Conservation (phyloP, 2,888 invertebrate species). For the Papilio gigon region DNA sequence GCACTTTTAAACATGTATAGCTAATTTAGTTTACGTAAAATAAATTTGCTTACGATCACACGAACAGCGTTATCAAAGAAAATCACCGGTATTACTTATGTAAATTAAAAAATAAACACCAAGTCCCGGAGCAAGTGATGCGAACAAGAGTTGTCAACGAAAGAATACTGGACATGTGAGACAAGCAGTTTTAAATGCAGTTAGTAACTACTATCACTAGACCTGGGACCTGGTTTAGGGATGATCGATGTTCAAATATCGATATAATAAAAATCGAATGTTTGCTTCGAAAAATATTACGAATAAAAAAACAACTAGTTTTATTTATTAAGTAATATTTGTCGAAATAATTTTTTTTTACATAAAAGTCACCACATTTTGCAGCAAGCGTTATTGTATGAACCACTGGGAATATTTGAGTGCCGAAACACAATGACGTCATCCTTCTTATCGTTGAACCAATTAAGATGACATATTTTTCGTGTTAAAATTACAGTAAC, state of each 20-base stretch:
- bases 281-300: not conserved
- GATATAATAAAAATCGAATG: not conserved
- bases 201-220: not conserved
- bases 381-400: not conserved
- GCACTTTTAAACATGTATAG: conserved; percentile 57
- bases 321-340: not conserved
- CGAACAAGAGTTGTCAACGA: not conserved
- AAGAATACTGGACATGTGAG: conserved; percentile 38
- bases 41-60: conserved; percentile 53
- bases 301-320: not conserved
- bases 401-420: not conserved
- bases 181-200: conserved; percentile 26
- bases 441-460: not conserved
- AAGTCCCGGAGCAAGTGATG: conserved; percentile 22
- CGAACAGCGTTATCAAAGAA: conserved; percentile 46
- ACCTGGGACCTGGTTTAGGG: conserved; percentile 19
- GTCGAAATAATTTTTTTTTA: not conserved
- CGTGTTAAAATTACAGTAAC: not conserved
- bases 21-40: conserved; percentile 51
- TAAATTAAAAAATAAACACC: conserved; percentile 16
- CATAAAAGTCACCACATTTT: not conserved
- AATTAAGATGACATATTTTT: too few relatives aligned
- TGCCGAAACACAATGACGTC: not conserved
- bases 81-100: conserved; percentile 25
- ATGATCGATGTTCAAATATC: not conserved